Conservation (phyloP, 2,797 vertebrate species). For the Orientallactaga sibirica region DNA sequence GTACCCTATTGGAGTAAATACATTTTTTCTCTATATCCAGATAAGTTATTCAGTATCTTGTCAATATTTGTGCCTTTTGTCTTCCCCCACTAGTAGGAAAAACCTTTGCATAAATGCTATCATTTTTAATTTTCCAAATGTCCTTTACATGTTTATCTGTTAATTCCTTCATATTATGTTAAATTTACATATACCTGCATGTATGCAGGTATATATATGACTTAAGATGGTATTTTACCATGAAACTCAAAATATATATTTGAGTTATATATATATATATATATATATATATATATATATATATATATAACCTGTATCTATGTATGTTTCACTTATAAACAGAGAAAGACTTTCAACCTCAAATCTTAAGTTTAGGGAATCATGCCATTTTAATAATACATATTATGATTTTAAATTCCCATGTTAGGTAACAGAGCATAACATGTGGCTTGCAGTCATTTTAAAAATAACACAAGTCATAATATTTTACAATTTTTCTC, state of each 20-base stretch:
- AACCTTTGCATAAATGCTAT: not conserved
- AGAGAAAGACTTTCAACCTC: not conserved
- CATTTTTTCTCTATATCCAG: no score
- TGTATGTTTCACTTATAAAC: no score
- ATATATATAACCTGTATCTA: no score
- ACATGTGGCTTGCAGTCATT: not conserved
- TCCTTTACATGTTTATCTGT: not conserved
- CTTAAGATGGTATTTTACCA: not conserved
- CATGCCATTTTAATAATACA: not conserved
- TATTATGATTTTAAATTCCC: not conserved
- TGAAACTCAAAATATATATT: rapidly evolving
- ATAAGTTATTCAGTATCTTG: not conserved
- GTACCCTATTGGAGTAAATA: not conserved
- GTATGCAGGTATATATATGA: not conserved
- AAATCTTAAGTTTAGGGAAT: not conserved
- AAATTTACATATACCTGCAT: not conserved
- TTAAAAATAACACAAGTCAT: not conserved
- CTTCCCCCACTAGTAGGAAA: not conserved
- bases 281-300: not conserved
- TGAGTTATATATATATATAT: not conserved
- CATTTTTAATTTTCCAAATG: not conserved
- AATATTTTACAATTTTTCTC: not conserved
- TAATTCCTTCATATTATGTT: not conserved
- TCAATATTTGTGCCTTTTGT: not conserved
- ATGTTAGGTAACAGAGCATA: not conserved